Evolutionary conservation across 2,888 invertebrate genomes (phyloP), one percentile per base, ranked within the genome.

Genomic region (Cataglyphis livida): DNA sequence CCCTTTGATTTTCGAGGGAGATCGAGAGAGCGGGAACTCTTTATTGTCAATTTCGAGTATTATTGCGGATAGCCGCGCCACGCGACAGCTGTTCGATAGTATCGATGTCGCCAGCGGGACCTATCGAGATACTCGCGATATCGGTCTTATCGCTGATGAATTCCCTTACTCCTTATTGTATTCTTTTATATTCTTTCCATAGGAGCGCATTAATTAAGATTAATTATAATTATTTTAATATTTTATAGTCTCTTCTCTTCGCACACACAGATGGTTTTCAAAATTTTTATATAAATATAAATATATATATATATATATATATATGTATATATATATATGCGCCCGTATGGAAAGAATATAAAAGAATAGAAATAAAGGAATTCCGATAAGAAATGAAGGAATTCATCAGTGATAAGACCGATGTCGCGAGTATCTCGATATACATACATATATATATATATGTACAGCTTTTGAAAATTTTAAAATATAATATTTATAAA

Each of bases 21-120:
- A 91, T 89, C 84, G 85, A 84, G 85, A 70, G 85, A 82, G 84
- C 81, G 71, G 84, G 82, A 87, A 88, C 87, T 84, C 90, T 89
- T 92, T 92, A 90, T 92, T 82, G 85, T 73, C 82, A 85, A 81
- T 83, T 81, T 82, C 85, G 84, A 87, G 89, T 91, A 92, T 92
- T 92, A 91, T 93, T 91, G 92, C 89, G 90, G 92, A 82, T 71
- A 86, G 59, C 75, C 82, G 73, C 85, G 90, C 89, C 91, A 92
- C 93, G 91, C 92, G 93, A 92, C 93, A 93, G 93, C 93, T 93
- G 93, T 65, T 78, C 73, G 87, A 90, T 91, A 90, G 88, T 91
- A 92, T 92, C 91, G 76, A 84, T 89, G 76, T 88, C 87, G 81
- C 78, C 84, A 81, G 57, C 48, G 51, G 74, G 66, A 18, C 32